phyloP scores from a whole-genome alignment of 2,797 vertebrate genomes.

The Rhabdophis nuchalis region DNA sequence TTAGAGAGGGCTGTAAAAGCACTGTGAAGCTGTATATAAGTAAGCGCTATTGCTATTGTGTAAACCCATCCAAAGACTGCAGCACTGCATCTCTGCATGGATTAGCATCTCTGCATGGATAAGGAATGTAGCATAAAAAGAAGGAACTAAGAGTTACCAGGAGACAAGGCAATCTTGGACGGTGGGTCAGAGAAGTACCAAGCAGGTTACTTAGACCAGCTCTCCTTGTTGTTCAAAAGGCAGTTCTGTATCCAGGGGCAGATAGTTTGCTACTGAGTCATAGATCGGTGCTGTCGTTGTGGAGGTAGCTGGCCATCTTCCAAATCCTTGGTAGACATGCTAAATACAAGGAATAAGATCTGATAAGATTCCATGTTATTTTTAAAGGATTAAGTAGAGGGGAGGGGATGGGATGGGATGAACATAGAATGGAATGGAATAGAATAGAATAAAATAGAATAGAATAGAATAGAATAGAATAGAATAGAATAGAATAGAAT shows the following conservation, averaged over 20 bases:
- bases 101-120: not conserved
- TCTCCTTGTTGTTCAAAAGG: slow-evolving; percentile 82
- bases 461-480: rapidly evolving
- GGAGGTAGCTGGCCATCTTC: slow-evolving; percentile 13
- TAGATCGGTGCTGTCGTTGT: slow-evolving; percentile 50
- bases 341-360: not conserved
- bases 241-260: slow-evolving; percentile 58
- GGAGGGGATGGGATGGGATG: not conserved
- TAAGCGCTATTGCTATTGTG: not conserved
- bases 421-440: no score
- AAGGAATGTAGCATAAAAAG: not conserved
- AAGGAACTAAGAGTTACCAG: not conserved
- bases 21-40: no score
- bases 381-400: not conserved
- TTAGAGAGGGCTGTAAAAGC: no score
- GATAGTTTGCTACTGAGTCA: slow-evolving; percentile 45
- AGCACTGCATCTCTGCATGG: no score
- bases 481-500: not conserved
- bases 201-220: slow-evolving; percentile 69
- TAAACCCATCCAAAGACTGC: not conserved
- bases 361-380: not conserved
- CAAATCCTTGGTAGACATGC: slow-evolving; percentile 12
- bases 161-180: not conserved
- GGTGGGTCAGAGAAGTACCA: not conserved
- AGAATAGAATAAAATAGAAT: no score